Evolutionary conservation across 2,797 vertebrate genomes (phyloP).

Genomic region (Dipus sagitta): DNA sequence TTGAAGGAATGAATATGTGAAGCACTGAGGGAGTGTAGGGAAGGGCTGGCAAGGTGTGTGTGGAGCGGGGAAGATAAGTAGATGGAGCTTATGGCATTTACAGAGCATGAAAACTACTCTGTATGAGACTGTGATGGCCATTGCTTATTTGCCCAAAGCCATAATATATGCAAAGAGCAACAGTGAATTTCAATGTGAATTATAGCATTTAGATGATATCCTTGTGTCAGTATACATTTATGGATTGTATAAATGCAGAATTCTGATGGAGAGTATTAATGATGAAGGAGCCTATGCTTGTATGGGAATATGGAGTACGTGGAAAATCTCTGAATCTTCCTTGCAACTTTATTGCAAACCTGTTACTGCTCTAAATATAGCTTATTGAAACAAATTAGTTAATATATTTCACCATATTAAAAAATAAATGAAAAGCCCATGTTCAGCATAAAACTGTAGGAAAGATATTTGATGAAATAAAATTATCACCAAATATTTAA

Average conservation of each 20-base stretch:
- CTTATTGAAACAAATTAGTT: background rate
- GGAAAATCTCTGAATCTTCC: background rate
- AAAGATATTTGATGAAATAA: background rate
- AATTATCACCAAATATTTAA: background rate
- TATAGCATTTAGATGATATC: background rate
- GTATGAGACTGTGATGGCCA: background rate
- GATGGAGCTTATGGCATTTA: no score
- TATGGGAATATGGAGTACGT: background rate
- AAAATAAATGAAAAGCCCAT: background rate
- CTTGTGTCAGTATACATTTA: background rate
- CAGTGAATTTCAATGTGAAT: background rate
- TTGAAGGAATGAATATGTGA: background rate
- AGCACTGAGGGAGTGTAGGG: background rate
- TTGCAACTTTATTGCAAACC: background rate
- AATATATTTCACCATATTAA: background rate
- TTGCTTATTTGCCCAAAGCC: background rate
- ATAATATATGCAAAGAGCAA: background rate
- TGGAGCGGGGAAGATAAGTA: background rate
- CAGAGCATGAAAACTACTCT: background rate
- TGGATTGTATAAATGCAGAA: background rate
- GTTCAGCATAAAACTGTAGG: background rate
- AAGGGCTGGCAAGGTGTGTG: no score
- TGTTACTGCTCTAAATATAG: background rate
- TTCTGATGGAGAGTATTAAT: background rate
- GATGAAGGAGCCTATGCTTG: background rate